Conservation (phyloP, 2,797 vertebrate species). For the Sternotherus odoratus region DNA sequence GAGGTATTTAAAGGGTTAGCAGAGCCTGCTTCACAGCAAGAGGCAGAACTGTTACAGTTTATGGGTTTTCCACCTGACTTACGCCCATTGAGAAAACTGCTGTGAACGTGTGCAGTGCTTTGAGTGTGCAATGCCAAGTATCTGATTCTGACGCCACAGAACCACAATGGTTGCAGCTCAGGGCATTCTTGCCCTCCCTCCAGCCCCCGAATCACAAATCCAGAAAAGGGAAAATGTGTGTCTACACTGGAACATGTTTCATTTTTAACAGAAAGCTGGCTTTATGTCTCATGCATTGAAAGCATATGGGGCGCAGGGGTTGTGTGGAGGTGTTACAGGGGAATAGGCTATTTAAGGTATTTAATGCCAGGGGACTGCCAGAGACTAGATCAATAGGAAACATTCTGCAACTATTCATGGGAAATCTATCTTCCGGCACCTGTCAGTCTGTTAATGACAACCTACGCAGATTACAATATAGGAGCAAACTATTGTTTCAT, state of each 20-base stretch:
- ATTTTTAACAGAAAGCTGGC: neutral
- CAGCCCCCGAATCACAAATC: neutral
- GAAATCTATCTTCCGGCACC: neutral
- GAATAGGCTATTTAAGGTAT: neutral
- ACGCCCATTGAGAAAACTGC: neutral
- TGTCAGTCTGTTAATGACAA: neutral
- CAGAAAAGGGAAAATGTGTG: neutral
- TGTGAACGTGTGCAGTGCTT: neutral
- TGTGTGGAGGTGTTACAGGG: neutral
- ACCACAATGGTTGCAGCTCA: neutral
- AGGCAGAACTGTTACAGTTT: neutral
- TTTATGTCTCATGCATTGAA: neutral
- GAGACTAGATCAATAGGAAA: neutral
- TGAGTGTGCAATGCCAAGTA: neutral
- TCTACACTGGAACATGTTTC: neutral
- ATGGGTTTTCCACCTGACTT: neutral
- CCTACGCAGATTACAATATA: neutral
- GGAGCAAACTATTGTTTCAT: neutral
- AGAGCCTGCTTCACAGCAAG: neutral
- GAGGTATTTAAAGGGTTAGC: neutral
- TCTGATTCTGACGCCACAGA: neutral
- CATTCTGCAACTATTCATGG: neutral
- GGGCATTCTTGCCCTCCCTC: neutral
- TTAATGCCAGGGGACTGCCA: neutral
- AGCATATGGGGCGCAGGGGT: neutral